phyloP scores from a whole-genome alignment of 2,113 vertebrate genomes.

The Rhegmatorhina hoffmannsi region DNA sequence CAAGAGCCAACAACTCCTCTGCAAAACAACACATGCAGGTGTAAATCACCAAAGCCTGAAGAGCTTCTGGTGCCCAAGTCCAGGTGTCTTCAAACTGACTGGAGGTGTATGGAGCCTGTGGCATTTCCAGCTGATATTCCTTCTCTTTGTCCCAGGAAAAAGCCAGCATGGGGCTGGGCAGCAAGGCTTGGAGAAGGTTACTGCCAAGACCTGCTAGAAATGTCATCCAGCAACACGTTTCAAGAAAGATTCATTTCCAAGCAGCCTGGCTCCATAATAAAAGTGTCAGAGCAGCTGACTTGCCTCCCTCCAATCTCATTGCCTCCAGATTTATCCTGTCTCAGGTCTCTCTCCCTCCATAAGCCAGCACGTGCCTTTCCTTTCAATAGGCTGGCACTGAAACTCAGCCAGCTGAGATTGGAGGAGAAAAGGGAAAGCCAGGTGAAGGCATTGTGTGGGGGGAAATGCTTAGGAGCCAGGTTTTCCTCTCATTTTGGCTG shows the following conservation, averaged over 20 bases:
- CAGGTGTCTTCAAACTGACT: background rate
- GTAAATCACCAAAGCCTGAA: background rate
- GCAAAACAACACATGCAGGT: background rate
- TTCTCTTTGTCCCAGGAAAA: background rate
- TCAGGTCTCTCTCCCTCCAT: background rate
- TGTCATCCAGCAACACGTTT: slow-evolving; percentile 14
- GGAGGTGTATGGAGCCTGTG: background rate
- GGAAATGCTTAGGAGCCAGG: background rate
- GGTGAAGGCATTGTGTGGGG: background rate
- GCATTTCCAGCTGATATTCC: background rate
- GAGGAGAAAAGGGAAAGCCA: background rate
- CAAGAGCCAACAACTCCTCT: background rate
- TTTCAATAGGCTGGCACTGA: background rate
- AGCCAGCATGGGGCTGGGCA: background rate
- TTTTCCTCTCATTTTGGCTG: background rate
- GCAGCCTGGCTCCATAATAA: slow-evolving; percentile 49
- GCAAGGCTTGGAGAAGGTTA: background rate
- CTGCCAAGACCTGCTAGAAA: slow-evolving; percentile 30
- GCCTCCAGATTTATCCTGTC: slow-evolving; percentile 49
- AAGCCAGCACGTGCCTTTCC: slow-evolving; percentile 33
- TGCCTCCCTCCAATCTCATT: background rate
- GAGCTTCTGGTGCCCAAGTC: background rate
- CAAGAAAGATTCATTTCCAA: slow-evolving; percentile 40
- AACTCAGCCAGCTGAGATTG: background rate
- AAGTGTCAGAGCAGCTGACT: slow-evolving; percentile 36